Evolutionary conservation across 2,797 vertebrate species (phyloP).

Genomic region (Poecile montanus): DNA sequence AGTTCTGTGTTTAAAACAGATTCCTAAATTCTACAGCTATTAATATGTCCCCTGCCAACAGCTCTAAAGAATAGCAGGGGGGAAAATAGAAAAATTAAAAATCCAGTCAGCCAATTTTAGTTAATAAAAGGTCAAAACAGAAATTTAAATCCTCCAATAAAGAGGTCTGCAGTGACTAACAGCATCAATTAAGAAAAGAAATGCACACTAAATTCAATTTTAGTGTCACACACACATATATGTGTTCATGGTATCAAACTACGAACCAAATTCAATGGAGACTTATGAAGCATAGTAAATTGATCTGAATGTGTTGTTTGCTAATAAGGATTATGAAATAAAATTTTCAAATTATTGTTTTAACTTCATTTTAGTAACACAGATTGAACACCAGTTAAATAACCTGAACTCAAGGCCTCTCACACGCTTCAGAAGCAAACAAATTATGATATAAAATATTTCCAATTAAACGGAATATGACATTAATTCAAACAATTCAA

Average conservation of each 20-base stretch:
- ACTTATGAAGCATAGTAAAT: not conserved
- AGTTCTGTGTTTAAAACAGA: not conserved
- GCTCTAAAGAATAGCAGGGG: not conserved
- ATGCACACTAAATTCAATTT: not conserved
- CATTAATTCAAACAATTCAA: not conserved
- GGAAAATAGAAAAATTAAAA: accelerated
- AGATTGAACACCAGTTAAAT: not conserved
- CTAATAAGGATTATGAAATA: not conserved
- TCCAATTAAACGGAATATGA: not conserved
- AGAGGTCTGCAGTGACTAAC: not conserved
- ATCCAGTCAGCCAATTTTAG: not conserved
- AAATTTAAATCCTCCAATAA: not conserved
- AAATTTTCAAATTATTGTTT: not conserved
- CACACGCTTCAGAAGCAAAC: not conserved
- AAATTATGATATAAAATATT: not conserved
- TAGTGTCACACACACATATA: not conserved
- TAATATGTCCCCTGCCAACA: not conserved
- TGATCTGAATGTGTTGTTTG: not conserved
- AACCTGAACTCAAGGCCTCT: not conserved
- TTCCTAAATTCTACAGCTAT: not conserved
- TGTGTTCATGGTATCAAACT: not conserved
- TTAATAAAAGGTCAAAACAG: not conserved
- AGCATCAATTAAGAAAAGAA: not conserved
- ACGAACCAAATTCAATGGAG: not conserved
- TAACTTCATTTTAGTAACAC: not conserved